Conservation (phyloP, 92 coral and sea anemone species). For the Pocillopora grandis region DNA sequence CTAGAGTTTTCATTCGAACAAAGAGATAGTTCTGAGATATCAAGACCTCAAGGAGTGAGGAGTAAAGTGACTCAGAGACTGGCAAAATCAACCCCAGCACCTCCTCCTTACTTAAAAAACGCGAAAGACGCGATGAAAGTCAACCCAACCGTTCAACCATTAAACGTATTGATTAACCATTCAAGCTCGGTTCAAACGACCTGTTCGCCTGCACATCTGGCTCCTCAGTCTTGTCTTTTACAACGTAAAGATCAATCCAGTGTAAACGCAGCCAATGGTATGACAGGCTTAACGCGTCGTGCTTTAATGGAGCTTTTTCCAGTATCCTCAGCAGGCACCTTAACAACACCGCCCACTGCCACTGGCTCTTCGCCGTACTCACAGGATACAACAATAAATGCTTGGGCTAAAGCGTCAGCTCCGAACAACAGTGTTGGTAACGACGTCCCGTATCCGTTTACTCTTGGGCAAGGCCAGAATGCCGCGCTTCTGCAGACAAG, state of each 20-base stretch:
- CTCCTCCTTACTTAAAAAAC: background rate
- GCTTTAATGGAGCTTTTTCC: background rate
- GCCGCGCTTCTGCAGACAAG: background rate
- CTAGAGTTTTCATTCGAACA: background rate
- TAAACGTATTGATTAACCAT: background rate
- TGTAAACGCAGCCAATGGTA: background rate
- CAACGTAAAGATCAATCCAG: background rate
- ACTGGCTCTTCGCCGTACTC: background rate
- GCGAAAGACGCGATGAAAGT: too few species aligned
- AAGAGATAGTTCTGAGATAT: background rate
- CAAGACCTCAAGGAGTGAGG: background rate
- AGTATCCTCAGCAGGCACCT: background rate
- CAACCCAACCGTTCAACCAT: background rate
- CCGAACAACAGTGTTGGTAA: background rate
- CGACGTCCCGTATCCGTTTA: background rate
- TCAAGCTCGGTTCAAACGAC: background rate
- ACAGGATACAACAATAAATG: background rate
- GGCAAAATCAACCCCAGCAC: background rate
- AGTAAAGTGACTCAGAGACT: background rate
- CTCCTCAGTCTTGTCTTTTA: background rate
- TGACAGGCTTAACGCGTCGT: background rate
- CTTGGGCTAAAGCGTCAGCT: background rate
- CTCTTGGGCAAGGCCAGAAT: background rate
- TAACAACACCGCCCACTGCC: background rate
- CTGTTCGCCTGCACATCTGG: background rate